A percentile compares a stretch with the other conserved stretches of the same genome.
phyloP scores from a whole-genome alignment of 2,797 vertebrate species.

The Peromyscus attwateri region DNA sequence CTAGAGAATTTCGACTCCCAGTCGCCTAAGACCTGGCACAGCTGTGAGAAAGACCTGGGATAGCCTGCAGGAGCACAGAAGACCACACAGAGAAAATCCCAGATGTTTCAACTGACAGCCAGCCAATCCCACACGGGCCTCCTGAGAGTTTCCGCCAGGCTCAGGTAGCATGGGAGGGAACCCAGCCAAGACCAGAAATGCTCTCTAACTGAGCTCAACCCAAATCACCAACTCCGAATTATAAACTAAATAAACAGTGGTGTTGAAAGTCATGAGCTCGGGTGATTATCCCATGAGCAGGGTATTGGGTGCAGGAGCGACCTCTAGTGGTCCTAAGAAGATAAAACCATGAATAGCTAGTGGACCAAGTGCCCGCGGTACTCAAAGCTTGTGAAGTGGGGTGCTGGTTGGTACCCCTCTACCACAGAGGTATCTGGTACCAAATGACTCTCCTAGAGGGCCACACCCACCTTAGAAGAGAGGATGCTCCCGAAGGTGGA shows the following conservation, averaged over 20 bases:
- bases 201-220: not conserved
- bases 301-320: not conserved
- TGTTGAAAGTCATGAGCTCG: not conserved
- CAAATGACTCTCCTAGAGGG: not conserved
- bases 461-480: slow-evolving; percentile 94
- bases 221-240: not conserved
- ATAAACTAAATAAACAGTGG: not conserved
- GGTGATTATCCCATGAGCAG: not conserved
- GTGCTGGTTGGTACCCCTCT: not conserved
- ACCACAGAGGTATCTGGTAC: not conserved
- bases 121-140: not conserved
- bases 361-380: not conserved
- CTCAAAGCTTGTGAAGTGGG: not conserved
- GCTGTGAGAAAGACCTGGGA: not conserved
- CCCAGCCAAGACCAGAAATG: not conserved
- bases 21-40: not conserved
- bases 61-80: not conserved
- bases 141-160: not conserved
- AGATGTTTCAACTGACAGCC: not conserved
- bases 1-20: not conserved
- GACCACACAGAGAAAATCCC: not conserved
- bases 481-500: slow-evolving; percentile 98
- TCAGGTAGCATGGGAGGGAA: not conserved
- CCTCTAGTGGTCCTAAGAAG: not conserved
- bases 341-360: not conserved